Evolutionary conservation across 2,888 invertebrate genomes (phyloP).

Genomic region (Microplitis manilae): DNA sequence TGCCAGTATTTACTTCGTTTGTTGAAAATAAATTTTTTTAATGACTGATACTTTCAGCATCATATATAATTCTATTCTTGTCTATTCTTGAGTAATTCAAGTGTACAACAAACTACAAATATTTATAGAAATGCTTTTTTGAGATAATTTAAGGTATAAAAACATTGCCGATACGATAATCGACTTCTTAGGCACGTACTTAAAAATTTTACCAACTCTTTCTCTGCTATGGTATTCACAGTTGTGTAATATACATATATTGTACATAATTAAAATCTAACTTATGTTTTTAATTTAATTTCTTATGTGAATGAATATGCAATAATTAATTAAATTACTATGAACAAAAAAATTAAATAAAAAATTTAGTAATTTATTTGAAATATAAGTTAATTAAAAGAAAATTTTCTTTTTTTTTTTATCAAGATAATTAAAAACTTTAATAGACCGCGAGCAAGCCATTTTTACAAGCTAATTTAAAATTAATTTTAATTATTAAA

Average conservation of each 20-base stretch:
- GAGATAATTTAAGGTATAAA: neutral
- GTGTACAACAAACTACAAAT: neutral
- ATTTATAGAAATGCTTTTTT: neutral
- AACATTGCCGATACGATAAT: neutral
- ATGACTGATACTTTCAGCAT: no score
- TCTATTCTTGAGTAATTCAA: no score
- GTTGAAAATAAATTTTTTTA: no score
- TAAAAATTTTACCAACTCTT: neutral
- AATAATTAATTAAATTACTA: neutral
- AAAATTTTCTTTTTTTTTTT: neutral
- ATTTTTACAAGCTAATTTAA: neutral
- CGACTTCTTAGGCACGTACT: neutral
- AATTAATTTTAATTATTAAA: neutral
- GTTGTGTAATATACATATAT: neutral
- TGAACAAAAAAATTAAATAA: neutral
- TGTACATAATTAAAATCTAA: neutral
- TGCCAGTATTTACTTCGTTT: no score
- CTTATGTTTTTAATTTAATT: neutral
- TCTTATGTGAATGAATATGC: neutral
- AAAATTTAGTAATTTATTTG: neutral
- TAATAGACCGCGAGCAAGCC: neutral
- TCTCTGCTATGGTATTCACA: neutral
- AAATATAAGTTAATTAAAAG: neutral
- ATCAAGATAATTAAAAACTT: neutral
- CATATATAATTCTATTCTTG: no score